phyloP scores from a whole-genome alignment of 2,113 vertebrate species.

The Peucedramus taeniatus region DNA sequence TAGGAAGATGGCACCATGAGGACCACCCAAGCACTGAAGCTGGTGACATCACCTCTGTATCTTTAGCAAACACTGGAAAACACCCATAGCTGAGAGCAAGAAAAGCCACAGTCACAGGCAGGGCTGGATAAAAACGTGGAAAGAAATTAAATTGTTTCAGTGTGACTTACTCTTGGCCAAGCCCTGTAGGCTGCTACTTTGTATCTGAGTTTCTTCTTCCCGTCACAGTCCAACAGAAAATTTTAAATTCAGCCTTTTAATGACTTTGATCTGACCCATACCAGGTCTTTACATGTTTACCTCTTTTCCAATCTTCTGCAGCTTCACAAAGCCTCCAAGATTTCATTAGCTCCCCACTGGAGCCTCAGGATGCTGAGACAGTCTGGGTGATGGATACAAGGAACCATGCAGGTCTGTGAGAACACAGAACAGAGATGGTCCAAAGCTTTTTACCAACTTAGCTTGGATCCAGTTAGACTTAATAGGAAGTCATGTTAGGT shows the following conservation, averaged over 20 bases:
- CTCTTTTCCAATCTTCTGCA: background rate
- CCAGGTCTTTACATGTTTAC: background rate
- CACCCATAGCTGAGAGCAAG: background rate
- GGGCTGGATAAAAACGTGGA: background rate
- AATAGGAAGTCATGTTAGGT: background rate
- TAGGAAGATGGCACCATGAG: background rate
- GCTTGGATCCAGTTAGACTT: background rate
- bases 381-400: background rate
- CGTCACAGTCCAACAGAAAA: background rate
- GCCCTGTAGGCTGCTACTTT: background rate
- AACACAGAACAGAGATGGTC: background rate
- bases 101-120: background rate
- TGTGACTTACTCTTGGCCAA: background rate
- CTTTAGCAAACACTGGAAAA: background rate
- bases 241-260: background rate
- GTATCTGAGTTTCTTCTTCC: background rate
- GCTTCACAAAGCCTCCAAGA: background rate
- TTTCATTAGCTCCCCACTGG: background rate
- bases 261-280: background rate
- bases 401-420: background rate
- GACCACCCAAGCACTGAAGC: background rate
- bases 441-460: background rate
- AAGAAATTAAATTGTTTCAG: background rate
- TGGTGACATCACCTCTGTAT: background rate
- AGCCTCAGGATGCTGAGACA: background rate